Base-by-base conservation (phyloP, 2,888 invertebrate species). In the Troides oblongomaculatus region DNA sequence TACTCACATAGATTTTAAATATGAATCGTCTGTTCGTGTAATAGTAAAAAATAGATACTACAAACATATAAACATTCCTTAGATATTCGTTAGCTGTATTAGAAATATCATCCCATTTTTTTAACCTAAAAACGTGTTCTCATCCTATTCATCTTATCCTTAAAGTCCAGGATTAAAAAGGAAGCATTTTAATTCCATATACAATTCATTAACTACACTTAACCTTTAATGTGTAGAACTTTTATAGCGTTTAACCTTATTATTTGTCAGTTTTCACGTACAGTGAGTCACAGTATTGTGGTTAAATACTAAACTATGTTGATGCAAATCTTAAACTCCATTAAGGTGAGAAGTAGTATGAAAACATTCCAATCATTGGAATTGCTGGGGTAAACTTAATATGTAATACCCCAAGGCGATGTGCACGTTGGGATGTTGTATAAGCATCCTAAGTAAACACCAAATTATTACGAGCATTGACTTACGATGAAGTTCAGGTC, bases 21-120 rank as follows among this genome's bases (percentile, higher is more conserved):
- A 61, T 62, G 60, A 56, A 39, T 66, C 39, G 53, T 39, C 61
- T 58, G 18, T 65, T n/a, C 23, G 39, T 65, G 59, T 65, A 50
- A 58, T 58, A 59, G 18, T 46, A 14, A 12, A 57, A 58, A 23
- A 30, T 60, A 36, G 60, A 30, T 60, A 60, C 60, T 60, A 60
- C 60, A 60, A 60, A 36, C 60, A 60, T 60, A 25, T 62, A 25
- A 60, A 53, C 66, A 66, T 66, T 66, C 66, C 61, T 66, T 57
- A 50, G 53, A 58, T 39, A 10, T 10, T 50, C n/a, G 23, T 65
- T 53, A 62, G 53, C 30, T 23, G 39, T 62, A 18, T 53, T 62
- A 66, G 66, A 62, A 61, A 1, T 12, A 53, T 39, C 23, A 66
- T 17, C 12, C 7, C 21, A 30, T 57, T 7, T n/a, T 21, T 57